Evolutionary conservation across 2,888 invertebrate species (phyloP).

Genomic region (Clistopyga incitator): DNA sequence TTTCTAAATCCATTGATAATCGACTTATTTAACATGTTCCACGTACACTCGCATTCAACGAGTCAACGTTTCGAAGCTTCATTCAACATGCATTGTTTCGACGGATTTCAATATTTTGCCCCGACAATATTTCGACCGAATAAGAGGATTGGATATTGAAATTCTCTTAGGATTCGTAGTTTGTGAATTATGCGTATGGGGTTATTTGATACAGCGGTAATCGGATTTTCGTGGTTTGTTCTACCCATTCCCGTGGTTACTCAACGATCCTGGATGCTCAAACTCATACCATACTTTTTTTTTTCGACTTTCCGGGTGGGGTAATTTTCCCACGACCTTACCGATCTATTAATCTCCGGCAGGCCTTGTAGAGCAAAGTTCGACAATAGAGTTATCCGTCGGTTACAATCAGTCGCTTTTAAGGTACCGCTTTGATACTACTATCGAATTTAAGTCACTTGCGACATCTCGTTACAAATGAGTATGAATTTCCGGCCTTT

Average conservation of each 20-base stretch:
- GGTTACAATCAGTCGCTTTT: too few relatives aligned
- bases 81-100: background rate
- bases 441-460: too few relatives aligned
- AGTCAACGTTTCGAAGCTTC: slow-evolving; percentile 8
- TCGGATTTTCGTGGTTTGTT: background rate
- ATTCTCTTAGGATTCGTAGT: background rate
- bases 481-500: too few relatives aligned
- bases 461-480: too few relatives aligned
- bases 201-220: background rate
- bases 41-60: background rate
- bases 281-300: too few relatives aligned
- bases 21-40: slow-evolving; percentile 11
- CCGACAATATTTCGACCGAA: background rate
- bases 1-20: slow-evolving; percentile 7
- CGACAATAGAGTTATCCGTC: too few relatives aligned
- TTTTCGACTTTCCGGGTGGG: too few relatives aligned
- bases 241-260: background rate
- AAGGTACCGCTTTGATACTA: too few relatives aligned
- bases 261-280: background rate
- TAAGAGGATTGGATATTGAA: background rate
- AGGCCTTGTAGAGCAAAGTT: too few relatives aligned
- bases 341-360: too few relatives aligned
- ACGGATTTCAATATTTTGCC: background rate
- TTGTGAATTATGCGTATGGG: background rate
- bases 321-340: too few relatives aligned